These are phyloP conservation scores for Drosophila suboccidentalis DNA, from an alignment of 2,888 invertebrate genomes.

Conservation along the genomic window DNA sequence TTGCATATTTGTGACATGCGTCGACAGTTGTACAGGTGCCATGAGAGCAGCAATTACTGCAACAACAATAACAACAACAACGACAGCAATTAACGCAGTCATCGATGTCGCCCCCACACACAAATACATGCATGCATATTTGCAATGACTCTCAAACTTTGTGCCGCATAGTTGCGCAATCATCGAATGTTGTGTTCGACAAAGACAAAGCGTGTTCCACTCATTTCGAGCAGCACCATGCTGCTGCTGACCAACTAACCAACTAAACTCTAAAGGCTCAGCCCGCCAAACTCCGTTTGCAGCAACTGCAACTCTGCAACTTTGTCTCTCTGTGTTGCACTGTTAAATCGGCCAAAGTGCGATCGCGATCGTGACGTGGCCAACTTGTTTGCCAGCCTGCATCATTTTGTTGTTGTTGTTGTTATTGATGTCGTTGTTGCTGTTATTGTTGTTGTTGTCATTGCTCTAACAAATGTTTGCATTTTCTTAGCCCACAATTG, in stretches of 20 bases:
- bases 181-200: conserved; percentile 49
- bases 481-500: conserved; percentile 66
- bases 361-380: conserved; percentile 83
- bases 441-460: conserved; percentile 39
- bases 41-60: conserved; percentile 8
- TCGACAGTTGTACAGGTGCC: conserved; percentile 63
- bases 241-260: conserved; percentile 76
- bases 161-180: conserved; percentile 62
- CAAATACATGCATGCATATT: not conserved
- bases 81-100: conserved; percentile 70
- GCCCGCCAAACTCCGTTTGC: not conserved
- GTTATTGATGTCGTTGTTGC: conserved; percentile 27
- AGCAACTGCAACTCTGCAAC: conserved; percentile 4
- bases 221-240: conserved; percentile 36
- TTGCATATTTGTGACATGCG: conserved; percentile 62
- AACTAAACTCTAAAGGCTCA: conserved; percentile 57
- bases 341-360: conserved; percentile 73
- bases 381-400: conserved; percentile 71
- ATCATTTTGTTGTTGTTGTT: conserved; percentile 19
- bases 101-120: conserved; percentile 52
- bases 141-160: conserved; percentile 56
- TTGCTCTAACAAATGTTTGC: conserved; percentile 58
- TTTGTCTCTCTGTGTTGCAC: conserved; percentile 31
- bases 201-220: conserved; percentile 60
- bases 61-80: conserved; percentile 4